Evolutionary conservation across 2,888 invertebrate genomes (phyloP), one percentile per base, ranked within the genome.

Genomic region (Platypus cylindrus): DNA sequence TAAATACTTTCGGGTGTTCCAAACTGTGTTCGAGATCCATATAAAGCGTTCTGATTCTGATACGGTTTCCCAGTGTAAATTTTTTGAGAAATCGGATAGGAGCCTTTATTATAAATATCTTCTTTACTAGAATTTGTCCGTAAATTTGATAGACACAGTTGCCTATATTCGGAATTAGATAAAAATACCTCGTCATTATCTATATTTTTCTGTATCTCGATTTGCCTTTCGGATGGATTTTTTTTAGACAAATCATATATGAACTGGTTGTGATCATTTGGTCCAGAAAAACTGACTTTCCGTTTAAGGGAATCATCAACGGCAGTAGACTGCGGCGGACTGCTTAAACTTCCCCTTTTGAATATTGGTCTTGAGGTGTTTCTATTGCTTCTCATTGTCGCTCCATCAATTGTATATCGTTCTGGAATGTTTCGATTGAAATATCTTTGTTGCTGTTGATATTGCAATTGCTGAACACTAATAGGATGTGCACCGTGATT

Each of bases 211-310:
- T 41, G 39, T 31, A 54, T 54, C 1, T 58, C 35, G 1, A 45
- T 18, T 35, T 59, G 46, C 43, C 61, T 48, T 34, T 60, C 58
- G 3, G 62, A 58, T 5, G 62, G 61, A 43, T 54, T 59, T 48
- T 56, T 54, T 0, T 56, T 57, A n/a, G n/a, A n/a, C n/a, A n/a
- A n/a, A n/a, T n/a, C n/a, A n/a, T n/a, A n/a, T n/a, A n/a, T n/a
- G 36, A 48, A 61, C 7, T 67, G 68, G 38, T 63, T 65, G 18
- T 36, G 34, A 27, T 40, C 34, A 7, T 36, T 30, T 47, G 48
- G 12, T 40, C 59, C 63, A 3, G 62, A 62, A 44, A 70, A 70
- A 44, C 68, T 69, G 2, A 70, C 70, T 36, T 66, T 63, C 38
- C 70, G 68, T 8, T 63, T 60, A 7, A 54, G 54, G 3, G 59